Conservation (phyloP, 2,888 invertebrate species). For the Synergus japonicus region DNA sequence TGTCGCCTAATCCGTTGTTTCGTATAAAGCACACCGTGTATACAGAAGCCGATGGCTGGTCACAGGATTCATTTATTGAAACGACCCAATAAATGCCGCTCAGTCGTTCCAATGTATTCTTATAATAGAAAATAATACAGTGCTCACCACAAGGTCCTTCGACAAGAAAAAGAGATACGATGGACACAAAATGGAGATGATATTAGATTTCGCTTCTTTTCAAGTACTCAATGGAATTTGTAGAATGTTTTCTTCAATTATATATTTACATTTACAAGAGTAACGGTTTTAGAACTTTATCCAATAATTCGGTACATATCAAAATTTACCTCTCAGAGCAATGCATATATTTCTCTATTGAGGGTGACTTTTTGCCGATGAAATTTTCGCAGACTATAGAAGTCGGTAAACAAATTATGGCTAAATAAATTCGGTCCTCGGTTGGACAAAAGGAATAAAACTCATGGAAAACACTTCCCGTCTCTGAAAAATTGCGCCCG, state of each 20-base stretch:
- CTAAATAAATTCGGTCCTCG: background rate
- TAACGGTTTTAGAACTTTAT: background rate
- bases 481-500: conserved; percentile 62
- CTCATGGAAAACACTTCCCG: conserved; percentile 51
- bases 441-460: background rate
- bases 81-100: conserved; percentile 53
- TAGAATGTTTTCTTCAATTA: conserved; percentile 7
- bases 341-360: too few species aligned
- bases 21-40: conserved; percentile 40
- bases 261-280: background rate
- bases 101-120: conserved; percentile 29
- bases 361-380: too few species aligned
- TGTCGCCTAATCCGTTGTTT: conserved; percentile 58
- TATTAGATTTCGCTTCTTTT: conserved; percentile 38
- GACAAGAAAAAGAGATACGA: conserved; percentile 14
- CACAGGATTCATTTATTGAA: conserved; percentile 44
- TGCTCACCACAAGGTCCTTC: conserved; percentile 10
- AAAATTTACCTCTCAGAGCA: too few species aligned
- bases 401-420: background rate
- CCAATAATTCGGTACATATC: too few species aligned
- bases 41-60: conserved; percentile 28
- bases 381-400: too few species aligned
- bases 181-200: conserved; percentile 18
- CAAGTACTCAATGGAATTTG: background rate
- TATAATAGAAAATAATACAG: conserved; percentile 39